phyloP scores from a whole-genome alignment of 2,113 vertebrate species.

The Odocoileus virginianus region DNA sequence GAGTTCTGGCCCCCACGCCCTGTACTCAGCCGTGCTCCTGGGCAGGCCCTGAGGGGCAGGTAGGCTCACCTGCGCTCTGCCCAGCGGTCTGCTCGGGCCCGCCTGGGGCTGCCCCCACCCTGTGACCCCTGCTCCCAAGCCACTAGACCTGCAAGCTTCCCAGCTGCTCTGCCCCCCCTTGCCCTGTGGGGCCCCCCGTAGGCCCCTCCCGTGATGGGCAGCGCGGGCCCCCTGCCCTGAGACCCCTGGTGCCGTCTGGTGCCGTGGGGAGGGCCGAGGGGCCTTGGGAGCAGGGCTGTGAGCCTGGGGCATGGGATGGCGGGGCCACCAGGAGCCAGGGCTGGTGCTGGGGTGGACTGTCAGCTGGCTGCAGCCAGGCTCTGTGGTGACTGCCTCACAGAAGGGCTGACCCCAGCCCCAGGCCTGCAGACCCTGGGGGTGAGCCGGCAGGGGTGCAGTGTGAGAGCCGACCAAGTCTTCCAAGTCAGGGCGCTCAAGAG shows the following conservation, averaged over 20 bases:
- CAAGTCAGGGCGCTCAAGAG: background rate
- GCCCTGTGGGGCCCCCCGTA: background rate
- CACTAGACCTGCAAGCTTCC: background rate
- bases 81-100: background rate
- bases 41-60: background rate
- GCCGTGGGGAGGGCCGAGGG: background rate
- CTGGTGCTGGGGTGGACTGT: background rate
- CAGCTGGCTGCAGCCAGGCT: background rate
- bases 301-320: accelerated
- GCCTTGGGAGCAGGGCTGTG: accelerated
- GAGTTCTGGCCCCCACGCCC: background rate
- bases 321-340: background rate
- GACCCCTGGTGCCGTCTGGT: accelerated
- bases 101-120: background rate
- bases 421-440: accelerated
- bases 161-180: accelerated
- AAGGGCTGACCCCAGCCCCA: accelerated
- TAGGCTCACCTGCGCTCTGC: background rate
- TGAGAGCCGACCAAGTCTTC: background rate
- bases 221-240: accelerated
- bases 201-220: background rate
- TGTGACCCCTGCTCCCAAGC: accelerated
- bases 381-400: background rate
- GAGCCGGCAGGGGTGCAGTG: background rate
- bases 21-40: accelerated